Conservation (phyloP, 2,113 vertebrate species). For the Takifugu bimaculatus region DNA sequence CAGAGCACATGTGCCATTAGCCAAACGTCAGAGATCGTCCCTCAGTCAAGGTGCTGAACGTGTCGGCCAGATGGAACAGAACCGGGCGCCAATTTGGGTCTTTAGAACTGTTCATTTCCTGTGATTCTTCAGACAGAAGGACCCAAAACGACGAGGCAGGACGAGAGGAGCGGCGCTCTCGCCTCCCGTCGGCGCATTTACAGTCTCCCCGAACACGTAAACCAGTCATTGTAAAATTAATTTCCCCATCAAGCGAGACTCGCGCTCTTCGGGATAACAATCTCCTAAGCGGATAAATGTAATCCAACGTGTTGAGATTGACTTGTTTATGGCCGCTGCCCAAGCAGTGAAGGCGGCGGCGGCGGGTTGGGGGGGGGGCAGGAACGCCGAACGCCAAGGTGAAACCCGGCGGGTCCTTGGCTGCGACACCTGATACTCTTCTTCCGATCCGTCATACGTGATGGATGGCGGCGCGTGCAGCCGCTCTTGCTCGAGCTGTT, state of each 20-base stretch:
- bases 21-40: neutral
- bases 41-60: too few species aligned
- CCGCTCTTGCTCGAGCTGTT: slow-evolving; percentile 49
- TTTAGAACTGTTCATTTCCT: neutral
- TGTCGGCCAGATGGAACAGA: too few species aligned
- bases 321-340: slow-evolving; percentile 66
- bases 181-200: slow-evolving; percentile 50
- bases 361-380: neutral
- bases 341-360: slow-evolving; percentile 48
- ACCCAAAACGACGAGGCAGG: slow-evolving; percentile 21
- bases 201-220: slow-evolving; percentile 62
- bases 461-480: slow-evolving; percentile 37
- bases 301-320: slow-evolving; percentile 71
- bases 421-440: slow-evolving; percentile 35
- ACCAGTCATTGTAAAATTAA: slow-evolving; percentile 76
- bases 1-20: neutral
- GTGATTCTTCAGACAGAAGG: slow-evolving; percentile 17
- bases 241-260: slow-evolving; percentile 68
- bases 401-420: slow-evolving; percentile 53
- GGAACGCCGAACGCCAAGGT: slow-evolving; percentile 55
- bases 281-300: slow-evolving; percentile 75
- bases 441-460: slow-evolving; percentile 46
- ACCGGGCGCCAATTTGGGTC: neutral
- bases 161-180: slow-evolving; percentile 31
- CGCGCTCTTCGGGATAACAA: slow-evolving; percentile 64